These are phyloP conservation scores for Norana najaformis DNA, from an alignment of 2,888 invertebrate genomes.

Conservation along the genomic window DNA sequence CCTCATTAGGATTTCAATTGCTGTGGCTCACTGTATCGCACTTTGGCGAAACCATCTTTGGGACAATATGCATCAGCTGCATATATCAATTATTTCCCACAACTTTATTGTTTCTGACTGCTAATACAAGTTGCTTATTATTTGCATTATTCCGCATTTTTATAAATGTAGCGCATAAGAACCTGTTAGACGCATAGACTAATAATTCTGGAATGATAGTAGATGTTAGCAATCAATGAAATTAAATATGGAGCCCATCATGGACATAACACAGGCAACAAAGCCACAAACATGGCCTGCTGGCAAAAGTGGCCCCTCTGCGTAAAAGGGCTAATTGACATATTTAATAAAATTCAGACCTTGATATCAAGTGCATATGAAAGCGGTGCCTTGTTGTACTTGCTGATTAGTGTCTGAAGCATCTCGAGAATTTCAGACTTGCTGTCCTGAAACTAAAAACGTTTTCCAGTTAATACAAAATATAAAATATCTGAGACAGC, in stretches of 20 bases:
- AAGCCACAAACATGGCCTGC: neutral
- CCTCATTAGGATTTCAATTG: too few relatives aligned
- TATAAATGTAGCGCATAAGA: neutral
- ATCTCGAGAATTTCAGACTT: slow-evolving; percentile 54
- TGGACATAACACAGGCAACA: neutral
- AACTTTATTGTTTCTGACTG: neutral
- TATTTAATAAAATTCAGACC: slow-evolving; percentile 44
- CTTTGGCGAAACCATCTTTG: neutral
- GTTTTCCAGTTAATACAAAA: neutral
- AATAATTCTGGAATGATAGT: neutral
- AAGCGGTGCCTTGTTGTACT: slow-evolving; percentile 51
- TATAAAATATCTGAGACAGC: neutral
- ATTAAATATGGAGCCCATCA: neutral
- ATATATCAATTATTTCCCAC: neutral
- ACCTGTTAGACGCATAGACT: neutral
- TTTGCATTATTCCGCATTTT: neutral
- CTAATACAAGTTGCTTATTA: neutral
- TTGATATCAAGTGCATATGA: slow-evolving; percentile 59
- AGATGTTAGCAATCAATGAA: neutral
- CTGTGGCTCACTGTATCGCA: too few relatives aligned
- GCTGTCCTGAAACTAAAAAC: slow-evolving; percentile 39
- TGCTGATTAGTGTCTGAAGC: slow-evolving; percentile 52
- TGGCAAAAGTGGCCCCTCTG: too few relatives aligned
- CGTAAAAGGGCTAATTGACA: neutral
- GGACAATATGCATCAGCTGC: neutral